Conservation (phyloP, 2,797 vertebrate species). For the Lepus oiostolus region DNA sequence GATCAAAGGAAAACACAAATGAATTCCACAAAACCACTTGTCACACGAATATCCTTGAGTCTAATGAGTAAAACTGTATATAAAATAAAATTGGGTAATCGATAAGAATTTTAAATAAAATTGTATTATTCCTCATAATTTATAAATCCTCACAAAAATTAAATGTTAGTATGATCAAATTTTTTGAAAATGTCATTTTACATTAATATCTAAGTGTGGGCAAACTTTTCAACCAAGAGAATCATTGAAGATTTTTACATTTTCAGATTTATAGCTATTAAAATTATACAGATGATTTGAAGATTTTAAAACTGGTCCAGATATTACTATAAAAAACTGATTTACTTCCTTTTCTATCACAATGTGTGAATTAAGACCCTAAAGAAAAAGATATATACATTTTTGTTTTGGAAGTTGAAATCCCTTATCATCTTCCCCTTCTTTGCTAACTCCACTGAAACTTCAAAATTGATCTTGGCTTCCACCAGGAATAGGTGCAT, state of each 20-base stretch:
- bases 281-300: background rate
- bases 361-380: background rate
- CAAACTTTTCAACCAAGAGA: background rate
- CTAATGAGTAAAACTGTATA: background rate
- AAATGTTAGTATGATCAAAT: background rate
- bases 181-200: background rate
- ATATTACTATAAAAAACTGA: background rate
- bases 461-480: background rate
- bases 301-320: background rate
- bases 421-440: background rate
- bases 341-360: background rate
- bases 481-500: background rate
- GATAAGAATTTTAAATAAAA: background rate
- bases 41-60: background rate
- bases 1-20: background rate
- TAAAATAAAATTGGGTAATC: background rate
- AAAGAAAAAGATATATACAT: background rate
- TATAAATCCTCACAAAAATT: conserved; percentile 1
- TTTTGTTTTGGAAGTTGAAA: background rate
- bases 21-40: background rate
- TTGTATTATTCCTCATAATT: background rate
- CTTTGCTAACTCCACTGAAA: background rate
- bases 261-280: background rate
- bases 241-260: conserved; percentile 4
- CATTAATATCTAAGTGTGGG: background rate